A percentile compares a stretch with the other conserved stretches of the same genome.
These are phyloP conservation scores for Sphyrna mokarran DNA, from an alignment of 2,113 vertebrate genomes.

Conservation along the genomic window DNA sequence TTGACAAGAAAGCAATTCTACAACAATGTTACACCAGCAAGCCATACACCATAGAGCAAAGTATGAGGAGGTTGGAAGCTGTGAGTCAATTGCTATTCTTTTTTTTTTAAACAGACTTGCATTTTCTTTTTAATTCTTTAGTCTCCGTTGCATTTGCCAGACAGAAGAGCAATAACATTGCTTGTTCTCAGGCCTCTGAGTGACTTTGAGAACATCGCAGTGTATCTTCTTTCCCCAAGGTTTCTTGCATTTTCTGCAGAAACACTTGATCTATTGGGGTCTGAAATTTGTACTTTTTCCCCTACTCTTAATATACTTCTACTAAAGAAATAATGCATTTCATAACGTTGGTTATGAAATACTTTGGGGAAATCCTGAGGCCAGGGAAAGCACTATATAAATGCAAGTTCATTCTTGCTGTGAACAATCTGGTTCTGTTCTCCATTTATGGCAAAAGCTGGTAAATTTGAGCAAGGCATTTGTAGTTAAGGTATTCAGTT, in stretches of 20 bases:
- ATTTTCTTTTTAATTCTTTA: not conserved
- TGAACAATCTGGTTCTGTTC: not conserved
- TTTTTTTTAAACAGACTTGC: not conserved
- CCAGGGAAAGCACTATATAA: not conserved
- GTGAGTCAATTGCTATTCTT: conserved; percentile 52
- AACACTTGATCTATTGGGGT: not conserved
- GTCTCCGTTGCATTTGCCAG: not conserved
- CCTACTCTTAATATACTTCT: not conserved
- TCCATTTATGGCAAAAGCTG: not conserved
- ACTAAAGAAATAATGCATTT: not conserved
- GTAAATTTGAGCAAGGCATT: not conserved
- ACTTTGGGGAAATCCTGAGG: not conserved
- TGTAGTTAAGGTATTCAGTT: not conserved
- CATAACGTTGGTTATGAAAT: not conserved
- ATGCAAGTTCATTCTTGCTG: not conserved
- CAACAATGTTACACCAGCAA: conserved; percentile 52
- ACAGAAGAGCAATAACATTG: not conserved
- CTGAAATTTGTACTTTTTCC: not conserved
- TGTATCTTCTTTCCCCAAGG: too few relatives aligned
- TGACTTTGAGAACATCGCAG: not conserved
- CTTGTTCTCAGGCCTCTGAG: not conserved
- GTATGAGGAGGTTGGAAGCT: conserved; percentile 53
- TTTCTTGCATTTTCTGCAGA: not conserved
- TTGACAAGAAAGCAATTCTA: conserved; percentile 56
- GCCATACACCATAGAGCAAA: conserved; percentile 41